phyloP scores from a whole-genome alignment of 2,797 vertebrate genomes.

The Chloroceryle inda region DNA sequence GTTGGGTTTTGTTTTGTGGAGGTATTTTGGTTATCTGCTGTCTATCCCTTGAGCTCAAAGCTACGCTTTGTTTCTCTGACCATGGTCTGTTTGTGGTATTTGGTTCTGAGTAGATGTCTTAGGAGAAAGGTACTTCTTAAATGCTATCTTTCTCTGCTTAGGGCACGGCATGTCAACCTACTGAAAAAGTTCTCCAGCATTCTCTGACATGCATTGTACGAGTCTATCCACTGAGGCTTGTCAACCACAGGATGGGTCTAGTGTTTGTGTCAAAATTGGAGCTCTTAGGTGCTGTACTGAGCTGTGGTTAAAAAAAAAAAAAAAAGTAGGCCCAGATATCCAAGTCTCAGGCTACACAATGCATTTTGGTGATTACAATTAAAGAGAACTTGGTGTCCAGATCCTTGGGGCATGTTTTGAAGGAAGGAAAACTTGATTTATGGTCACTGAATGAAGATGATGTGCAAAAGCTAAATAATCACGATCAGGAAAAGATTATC shows the following conservation, averaged over 20 bases:
- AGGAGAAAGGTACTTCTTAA: neutral
- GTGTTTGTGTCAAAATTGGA: neutral
- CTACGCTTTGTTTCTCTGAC: neutral
- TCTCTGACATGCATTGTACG: fast-evolving
- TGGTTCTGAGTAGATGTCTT: neutral
- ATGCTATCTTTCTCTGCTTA: neutral
- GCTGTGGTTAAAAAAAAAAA: neutral
- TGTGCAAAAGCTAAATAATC: neutral
- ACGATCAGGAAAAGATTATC: neutral
- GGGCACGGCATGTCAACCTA: neutral
- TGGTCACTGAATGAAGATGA: neutral
- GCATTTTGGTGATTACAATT: neutral
- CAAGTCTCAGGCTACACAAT: neutral
- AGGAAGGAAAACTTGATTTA: neutral
- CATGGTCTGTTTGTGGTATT: fast-evolving
- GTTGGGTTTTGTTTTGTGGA: neutral
- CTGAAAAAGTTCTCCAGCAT: neutral
- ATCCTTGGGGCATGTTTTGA: neutral
- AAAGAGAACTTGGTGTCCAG: neutral
- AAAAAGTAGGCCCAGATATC: neutral
- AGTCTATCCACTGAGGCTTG: neutral
- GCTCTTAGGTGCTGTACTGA: neutral
- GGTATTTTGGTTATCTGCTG: neutral
- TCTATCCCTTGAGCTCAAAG: fast-evolving
- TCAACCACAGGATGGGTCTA: neutral